phyloP scores from a whole-genome alignment of 2,797 vertebrate genomes.

The Borostomias antarcticus region DNA sequence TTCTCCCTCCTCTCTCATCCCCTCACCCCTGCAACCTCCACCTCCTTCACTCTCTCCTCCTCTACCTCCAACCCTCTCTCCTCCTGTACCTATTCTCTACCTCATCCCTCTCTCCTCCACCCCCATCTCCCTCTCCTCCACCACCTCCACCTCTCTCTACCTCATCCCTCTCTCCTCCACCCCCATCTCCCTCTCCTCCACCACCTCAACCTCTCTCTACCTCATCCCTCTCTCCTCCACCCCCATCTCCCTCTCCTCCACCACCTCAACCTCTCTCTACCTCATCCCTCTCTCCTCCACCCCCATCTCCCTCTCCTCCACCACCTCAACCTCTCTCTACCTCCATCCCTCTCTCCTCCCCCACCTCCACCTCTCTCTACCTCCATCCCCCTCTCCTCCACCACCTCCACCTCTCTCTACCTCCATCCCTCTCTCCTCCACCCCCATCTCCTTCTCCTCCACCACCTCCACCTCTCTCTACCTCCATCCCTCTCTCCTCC shows the following conservation, averaged over 20 bases:
- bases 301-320: neutral
- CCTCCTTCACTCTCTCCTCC: neutral
- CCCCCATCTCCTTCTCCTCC: neutral
- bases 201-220: neutral
- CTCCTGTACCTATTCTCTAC: neutral
- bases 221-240: neutral
- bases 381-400: neutral
- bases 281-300: neutral
- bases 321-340: neutral
- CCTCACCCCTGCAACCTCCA: no score
- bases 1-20: neutral
- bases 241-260: neutral
- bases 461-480: neutral
- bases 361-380: neutral
- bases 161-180: neutral
- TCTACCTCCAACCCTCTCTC: no score
- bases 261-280: neutral
- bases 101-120: neutral
- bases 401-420: no score
- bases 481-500: neutral
- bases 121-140: neutral
- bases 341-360: neutral
- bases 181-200: neutral
- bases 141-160: neutral
- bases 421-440: neutral